Evolutionary conservation across 2,888 invertebrate species (phyloP), one percentile per base, ranked within the genome.

Genomic region (Acronicta leporina): DNA sequence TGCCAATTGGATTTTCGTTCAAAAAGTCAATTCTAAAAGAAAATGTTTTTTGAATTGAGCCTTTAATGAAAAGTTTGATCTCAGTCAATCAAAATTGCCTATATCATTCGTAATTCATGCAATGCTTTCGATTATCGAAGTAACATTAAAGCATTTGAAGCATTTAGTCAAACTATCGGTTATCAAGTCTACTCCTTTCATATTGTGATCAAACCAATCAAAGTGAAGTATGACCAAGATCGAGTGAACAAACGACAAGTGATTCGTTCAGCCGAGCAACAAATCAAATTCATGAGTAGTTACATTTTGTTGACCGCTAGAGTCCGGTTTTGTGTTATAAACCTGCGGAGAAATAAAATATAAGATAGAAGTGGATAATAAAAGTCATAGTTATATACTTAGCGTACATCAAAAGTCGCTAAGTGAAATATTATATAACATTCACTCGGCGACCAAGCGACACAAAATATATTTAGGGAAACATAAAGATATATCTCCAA

Each of bases 241-340:
- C 85, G 83, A 87, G 92, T 93, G 92, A 92, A 85, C 81, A 87
- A 85, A 89, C 86, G 81, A 77, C 85, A 90, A 90, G 92, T 94
- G 93, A 93, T 88, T 90, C 83, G 88, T 89, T 88, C 89, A 92
- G 94, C 92, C 85, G 92, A 92, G 89, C 91, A 91, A 88, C 87
- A 85, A 90, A 89, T 85, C 85, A 87, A 86, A 85, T 81, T 86
- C 57, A 86, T 89, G 83, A 90, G 91, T 95, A 94, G 91, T 95
- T 95, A 95, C 94, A 92, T 94, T 94, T 92, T 88, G 91, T 92
- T 95, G 94, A 91, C 94, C 94, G 92, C 90, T 94, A 92, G 94
- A 90, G 86, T 95, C 95, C 94, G 94, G 88, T 94, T 95, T 94
- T 92, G 94, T 92, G 92, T 94, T 94, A 95, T 94, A 95, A 92